phyloP scores from a whole-genome alignment of 1,140 invertebrate genomes.

The Aphelinus atriplicis region DNA sequence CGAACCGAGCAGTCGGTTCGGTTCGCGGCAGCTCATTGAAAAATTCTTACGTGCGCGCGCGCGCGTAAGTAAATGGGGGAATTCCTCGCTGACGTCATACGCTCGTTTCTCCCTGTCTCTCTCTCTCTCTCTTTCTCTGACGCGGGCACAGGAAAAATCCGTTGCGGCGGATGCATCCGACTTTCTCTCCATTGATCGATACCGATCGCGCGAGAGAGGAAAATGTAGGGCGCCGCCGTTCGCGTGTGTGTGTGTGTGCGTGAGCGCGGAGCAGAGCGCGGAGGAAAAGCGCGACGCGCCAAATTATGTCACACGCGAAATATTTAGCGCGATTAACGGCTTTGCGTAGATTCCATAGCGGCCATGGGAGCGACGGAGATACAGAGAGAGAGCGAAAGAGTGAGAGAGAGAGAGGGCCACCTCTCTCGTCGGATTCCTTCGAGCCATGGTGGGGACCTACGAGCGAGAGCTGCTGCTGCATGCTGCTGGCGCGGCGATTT shows the following conservation, averaged over 20 bases:
- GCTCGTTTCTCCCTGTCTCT: background rate
- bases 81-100: background rate
- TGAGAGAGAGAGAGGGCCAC: background rate
- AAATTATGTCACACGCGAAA: slow-evolving; percentile 35
- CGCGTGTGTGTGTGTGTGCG: too few species aligned
- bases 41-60: too few species aligned
- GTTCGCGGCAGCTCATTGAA: too few species aligned
- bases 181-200: background rate
- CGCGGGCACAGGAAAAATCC: too few species aligned
- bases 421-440: background rate
- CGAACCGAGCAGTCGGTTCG: too few species aligned
- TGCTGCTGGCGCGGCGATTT: too few species aligned
- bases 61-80: background rate
- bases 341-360: slow-evolving; percentile 34
- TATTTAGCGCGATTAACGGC: slow-evolving; percentile 40
- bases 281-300: background rate
- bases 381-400: background rate
- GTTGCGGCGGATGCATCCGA: too few species aligned
- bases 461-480: too few species aligned
- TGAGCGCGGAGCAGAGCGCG: too few species aligned
- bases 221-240: too few species aligned
- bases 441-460: too few species aligned
- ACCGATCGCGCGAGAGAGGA: background rate
- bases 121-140: background rate
- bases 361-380: background rate